These are phyloP conservation scores for Cryptocheilus praepositus DNA, from an alignment of 2,888 invertebrate species.

Conservation along the genomic window DNA sequence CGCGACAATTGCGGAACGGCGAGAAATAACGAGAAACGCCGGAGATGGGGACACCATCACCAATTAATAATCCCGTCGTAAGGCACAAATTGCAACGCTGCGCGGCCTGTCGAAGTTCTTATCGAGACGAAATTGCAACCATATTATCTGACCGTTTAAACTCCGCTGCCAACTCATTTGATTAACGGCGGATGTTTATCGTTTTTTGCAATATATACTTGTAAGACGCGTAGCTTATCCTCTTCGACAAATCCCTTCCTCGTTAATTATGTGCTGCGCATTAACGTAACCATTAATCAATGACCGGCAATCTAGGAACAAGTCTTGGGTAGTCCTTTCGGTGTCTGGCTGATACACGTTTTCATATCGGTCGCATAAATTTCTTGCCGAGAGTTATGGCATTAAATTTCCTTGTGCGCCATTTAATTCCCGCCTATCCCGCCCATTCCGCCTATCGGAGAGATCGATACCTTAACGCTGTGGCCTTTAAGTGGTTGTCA, in stretches of 20 bases:
- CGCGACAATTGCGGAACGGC: no score
- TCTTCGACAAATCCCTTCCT: slow-evolving; percentile 44
- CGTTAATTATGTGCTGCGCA: slow-evolving; percentile 45
- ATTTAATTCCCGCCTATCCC: slow-evolving; percentile 45
- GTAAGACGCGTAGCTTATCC: background rate
- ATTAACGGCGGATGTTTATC: slow-evolving; percentile 14
- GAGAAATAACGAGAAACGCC: no score
- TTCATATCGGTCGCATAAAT: slow-evolving; percentile 54
- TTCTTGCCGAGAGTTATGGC: slow-evolving; percentile 44
- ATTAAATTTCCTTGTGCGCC: slow-evolving; percentile 50
- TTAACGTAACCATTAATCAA: slow-evolving; percentile 51
- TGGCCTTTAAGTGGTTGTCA: no score
- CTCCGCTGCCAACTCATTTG: background rate
- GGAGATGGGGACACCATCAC: no score
- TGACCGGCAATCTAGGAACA: slow-evolving; percentile 38
- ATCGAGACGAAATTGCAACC: no score
- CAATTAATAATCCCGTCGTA: no score
- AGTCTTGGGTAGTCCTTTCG: slow-evolving; percentile 25
- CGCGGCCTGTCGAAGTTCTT: no score
- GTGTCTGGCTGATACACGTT: slow-evolving; percentile 37
- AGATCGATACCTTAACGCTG: slow-evolving; percentile 45
- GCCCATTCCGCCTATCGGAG: slow-evolving; percentile 26
- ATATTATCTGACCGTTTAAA: no score
- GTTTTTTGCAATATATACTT: no score
- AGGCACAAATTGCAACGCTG: no score